Conservation (phyloP, 2,113 vertebrate genomes). For the Castor canadensis region DNA sequence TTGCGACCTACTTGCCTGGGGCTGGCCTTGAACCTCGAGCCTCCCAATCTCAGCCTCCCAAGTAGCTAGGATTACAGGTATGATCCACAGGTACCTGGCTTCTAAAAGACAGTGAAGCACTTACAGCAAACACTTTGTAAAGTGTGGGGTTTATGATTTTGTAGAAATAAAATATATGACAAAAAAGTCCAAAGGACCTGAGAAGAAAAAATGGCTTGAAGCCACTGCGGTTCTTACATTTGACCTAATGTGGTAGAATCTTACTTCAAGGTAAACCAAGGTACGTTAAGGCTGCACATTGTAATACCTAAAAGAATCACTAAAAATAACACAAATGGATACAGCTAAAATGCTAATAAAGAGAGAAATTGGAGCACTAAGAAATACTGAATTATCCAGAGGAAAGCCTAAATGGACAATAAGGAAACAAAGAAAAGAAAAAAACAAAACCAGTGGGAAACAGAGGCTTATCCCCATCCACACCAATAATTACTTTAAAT, state of each 20-base stretch:
- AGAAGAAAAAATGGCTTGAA: neutral
- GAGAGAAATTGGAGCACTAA: neutral
- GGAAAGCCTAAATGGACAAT: neutral
- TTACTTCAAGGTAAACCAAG: neutral
- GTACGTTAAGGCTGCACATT: neutral
- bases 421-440: neutral
- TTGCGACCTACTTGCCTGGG: no score
- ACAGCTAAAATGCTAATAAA: neutral
- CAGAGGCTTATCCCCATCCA: neutral
- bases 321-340: neutral
- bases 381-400: neutral
- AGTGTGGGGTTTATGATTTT: neutral
- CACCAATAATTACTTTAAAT: neutral
- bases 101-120: neutral
- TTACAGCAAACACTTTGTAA: neutral
- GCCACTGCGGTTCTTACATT: neutral
- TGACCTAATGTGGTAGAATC: neutral
- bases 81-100: no score
- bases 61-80: no score
- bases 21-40: no score
- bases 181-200: neutral
- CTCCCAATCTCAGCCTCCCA: no score
- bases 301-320: neutral
- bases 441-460: neutral
- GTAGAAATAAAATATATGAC: neutral